phyloP scores from a whole-genome alignment of 2,113 vertebrate genomes.

The Pandion haliaetus region DNA sequence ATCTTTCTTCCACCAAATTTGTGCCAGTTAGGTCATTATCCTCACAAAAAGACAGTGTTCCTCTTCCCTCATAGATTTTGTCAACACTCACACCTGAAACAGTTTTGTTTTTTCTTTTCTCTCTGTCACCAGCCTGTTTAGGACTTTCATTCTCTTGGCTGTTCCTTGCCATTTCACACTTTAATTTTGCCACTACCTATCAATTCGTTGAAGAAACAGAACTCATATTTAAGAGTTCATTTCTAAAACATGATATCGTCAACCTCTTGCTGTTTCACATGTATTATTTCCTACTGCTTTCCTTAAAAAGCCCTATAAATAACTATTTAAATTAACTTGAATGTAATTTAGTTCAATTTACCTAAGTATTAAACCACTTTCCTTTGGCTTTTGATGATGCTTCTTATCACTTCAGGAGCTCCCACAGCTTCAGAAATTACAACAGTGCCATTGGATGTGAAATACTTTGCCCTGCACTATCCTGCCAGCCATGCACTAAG shows the following conservation, averaged over 20 bases:
- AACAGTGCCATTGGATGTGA: neutral
- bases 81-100: neutral
- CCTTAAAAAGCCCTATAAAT: neutral
- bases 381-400: neutral
- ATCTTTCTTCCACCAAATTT: neutral
- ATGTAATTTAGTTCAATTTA: neutral
- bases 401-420: neutral
- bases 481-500: neutral
- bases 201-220: neutral
- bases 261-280: neutral
- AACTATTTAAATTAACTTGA: neutral
- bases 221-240: neutral
- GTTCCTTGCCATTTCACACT: neutral
- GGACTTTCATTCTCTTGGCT: neutral
- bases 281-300: neutral
- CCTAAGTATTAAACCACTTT: neutral
- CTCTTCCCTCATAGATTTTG: neutral
- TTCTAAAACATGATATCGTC: neutral
- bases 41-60: neutral
- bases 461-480: neutral
- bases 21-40: neutral
- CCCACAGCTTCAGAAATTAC: neutral
- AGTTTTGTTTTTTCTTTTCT: neutral
- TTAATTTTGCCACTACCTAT: neutral
- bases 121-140: neutral